Base-by-base conservation (phyloP, 2,888 invertebrate genomes). In the Lithophane ornitopus region DNA sequence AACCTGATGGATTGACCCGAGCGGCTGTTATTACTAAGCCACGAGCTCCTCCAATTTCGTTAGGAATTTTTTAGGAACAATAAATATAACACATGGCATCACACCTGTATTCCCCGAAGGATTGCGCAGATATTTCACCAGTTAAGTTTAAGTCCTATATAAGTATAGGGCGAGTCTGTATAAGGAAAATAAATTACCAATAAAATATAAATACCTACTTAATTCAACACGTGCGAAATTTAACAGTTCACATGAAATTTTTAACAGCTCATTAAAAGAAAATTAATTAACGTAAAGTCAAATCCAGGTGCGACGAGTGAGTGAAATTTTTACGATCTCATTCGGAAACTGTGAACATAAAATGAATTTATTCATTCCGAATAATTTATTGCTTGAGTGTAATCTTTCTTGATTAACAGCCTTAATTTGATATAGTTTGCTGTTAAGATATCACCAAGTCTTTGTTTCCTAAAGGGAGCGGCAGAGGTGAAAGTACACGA, bases 281-380 rank as follows among this genome's bases (percentile, higher is more conserved):
- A 86, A 74, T 72, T n/a, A 52, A 73, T 62, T 59, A 61, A 39
- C 26, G 66, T 52, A 71, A 80, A 87, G 65, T 82, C 74, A 78
- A 76, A 49, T 22, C 22, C 87, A 86, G 87, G 85, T 87, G 85
- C 71, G 70, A 26, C 74, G 61, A 61, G 46, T 41, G 28, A 67
- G 14, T 63, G 19, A 66, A 76, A 61, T 78, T 75, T 85, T 85
- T 86, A 85, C 73, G 78, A 78, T 63, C 74, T 41, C 26, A 46
- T 70, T 70, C 62, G 62, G 19, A 26, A 74, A 59, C 63, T 54
- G 84, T 70, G 70, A 81, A 68, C 71, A 34, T 80, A 62, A 72
- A 84, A 41, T 49, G 52, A 66, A 84, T 72, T 67, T 61, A 73
- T 76, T 73, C 39, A 73, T 80, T 49, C 49, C 39, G 54, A 41